Evolutionary conservation across 2,888 invertebrate species (phyloP), one percentile per base, ranked within the genome.

Genomic region (Mythimna pallens): DNA sequence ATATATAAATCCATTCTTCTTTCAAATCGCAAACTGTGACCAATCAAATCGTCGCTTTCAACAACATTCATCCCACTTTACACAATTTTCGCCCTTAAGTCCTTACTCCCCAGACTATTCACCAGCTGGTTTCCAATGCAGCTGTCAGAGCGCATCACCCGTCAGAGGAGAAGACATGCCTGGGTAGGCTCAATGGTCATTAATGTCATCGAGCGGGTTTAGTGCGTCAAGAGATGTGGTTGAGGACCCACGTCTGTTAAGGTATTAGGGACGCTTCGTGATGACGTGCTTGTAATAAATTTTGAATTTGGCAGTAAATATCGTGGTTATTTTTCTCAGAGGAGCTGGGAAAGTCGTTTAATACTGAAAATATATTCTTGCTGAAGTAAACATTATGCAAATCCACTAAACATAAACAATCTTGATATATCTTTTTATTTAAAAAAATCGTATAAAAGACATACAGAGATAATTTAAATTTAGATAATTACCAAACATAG

Each of bases 171-270:
- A 74, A 75, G 86, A 73, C 69, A 75, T 55, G 59, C 58, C 77
- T 71, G 70, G 76, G 40, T 72, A 54, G 71, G 71, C 78, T 81
- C 67, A 65, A 84, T 74, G 81, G 86, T 75, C 78, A 83, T 84
- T 84, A 78, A 85, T 64, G 83, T 84, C 86, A 81, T 62, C 75
- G 65, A 34, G 22, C 54, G 66, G 67, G 73, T 25, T 76, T 72
- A 81, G 82, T 59, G 20, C 57, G 54, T 66, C 77, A 69, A 25
- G 70, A 75, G 70, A 67, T 36, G 30, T 58, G 70, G 65, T 34
- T 59, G 67, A 78, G 71, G 55, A 63, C 54, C 8, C 34, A 54
- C 40, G 55, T 61, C 58, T 58, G 43, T 69, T 52, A 36, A 76
- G 81, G 73, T 63, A 79, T 59, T 61, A 34, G 43, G 9, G 14